Evolutionary conservation across 2,797 vertebrate species (phyloP).

Genomic region (Yasuhikotakia modesta): DNA sequence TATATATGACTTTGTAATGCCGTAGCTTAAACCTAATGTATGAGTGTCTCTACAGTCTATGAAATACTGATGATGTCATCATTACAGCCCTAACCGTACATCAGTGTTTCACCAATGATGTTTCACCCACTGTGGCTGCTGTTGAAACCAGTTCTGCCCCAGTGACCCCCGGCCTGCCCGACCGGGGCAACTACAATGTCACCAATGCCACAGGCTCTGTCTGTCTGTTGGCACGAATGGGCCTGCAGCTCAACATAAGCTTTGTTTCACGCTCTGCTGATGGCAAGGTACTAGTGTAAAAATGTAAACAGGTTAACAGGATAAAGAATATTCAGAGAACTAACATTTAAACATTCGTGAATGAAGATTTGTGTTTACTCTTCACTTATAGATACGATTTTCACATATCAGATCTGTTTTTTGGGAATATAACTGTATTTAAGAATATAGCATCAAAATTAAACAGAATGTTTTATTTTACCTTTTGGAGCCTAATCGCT

Average conservation of each 20-base stretch:
- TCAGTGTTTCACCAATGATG: conserved; percentile 61
- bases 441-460: not conserved
- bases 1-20: not conserved
- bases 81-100: conserved; percentile 66
- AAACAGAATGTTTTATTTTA: not conserved
- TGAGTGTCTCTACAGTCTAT: not conserved
- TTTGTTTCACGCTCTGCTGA: conserved; percentile 68
- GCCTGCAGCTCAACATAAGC: conserved; percentile 88
- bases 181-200: conserved; percentile 78
- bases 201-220: conserved; percentile 64
- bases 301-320: no score
- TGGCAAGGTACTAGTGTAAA: conserved; percentile 76
- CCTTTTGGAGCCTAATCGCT: not conserved
- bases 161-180: conserved; percentile 71
- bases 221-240: conserved; percentile 78
- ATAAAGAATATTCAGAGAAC: no score
- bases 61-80: conserved; percentile 7
- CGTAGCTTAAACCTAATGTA: not conserved
- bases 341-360: no score
- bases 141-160: conserved; percentile 64
- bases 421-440: not conserved
- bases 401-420: not conserved
- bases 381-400: not conserved
- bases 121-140: conserved; percentile 57
- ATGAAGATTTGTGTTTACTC: no score